Percentiles rank a stretch among this genome's conserved stretches.
Conservation (phyloP, 2,797 vertebrate genomes). For the Xyrichtys novacula region DNA sequence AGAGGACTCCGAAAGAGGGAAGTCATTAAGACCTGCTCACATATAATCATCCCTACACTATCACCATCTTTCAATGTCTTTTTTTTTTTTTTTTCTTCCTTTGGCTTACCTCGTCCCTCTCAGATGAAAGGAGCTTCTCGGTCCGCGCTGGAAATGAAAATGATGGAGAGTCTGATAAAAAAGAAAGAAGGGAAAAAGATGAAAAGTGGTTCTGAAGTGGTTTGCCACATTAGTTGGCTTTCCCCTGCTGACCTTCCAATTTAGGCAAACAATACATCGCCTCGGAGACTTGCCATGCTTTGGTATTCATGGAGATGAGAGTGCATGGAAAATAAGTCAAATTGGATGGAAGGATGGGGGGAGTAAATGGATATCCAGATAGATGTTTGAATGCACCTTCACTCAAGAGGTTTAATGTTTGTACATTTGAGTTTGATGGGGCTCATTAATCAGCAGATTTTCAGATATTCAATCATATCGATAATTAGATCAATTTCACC, state of each 20-base stretch:
- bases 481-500: background rate
- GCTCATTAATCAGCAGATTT: background rate
- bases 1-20: conserved; percentile 68
- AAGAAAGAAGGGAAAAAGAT: conserved; percentile 72
- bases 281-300: conserved; percentile 43
- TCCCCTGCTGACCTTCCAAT: conserved; percentile 72
- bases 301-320: conserved; percentile 45
- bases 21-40: conserved; percentile 77
- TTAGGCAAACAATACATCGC: conserved; percentile 80
- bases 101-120: conserved; percentile 36
- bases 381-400: conserved; percentile 7
- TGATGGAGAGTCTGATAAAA: conserved; percentile 73
- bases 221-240: conserved; percentile 75
- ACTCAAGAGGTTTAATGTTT: conserved; percentile 6
- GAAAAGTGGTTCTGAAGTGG: conserved; percentile 84
- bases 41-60: conserved; percentile 77
- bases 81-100: conserved; percentile 30
- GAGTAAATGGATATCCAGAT: conserved; percentile 4
- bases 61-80: conserved; percentile 62
- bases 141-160: conserved; percentile 70
- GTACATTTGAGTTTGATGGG: background rate
- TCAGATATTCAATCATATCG: background rate
- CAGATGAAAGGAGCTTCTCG: conserved; percentile 76
- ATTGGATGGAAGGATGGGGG: conserved; percentile 37
- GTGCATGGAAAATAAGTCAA: conserved; percentile 40